Percentiles rank a stretch among this genome's conserved stretches.
phyloP scores from a whole-genome alignment of 2,888 invertebrate species.

The Cyclophora albipunctata region DNA sequence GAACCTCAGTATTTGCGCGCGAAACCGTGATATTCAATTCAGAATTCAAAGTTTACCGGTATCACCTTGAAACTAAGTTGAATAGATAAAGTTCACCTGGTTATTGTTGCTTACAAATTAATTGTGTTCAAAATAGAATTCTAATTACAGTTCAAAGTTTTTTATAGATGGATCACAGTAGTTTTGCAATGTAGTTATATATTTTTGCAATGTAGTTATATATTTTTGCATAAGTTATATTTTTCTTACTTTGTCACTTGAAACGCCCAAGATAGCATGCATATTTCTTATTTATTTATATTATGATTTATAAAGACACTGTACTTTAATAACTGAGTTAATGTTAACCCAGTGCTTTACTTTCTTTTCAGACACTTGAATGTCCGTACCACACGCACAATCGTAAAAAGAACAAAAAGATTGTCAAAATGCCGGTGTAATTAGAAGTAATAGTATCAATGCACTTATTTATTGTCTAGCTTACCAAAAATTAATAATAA shows the following conservation, averaged over 20 bases:
- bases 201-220: too few species aligned
- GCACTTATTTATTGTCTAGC: slow-evolving; percentile 15
- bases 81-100: slow-evolving; percentile 11
- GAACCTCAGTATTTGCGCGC: slow-evolving; percentile 26
- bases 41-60: slow-evolving; percentile 12
- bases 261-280: too few species aligned
- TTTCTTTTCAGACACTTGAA: slow-evolving; percentile 51
- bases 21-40: slow-evolving; percentile 27
- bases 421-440: too few species aligned
- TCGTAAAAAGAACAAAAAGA: slow-evolving; percentile 27
- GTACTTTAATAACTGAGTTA: neutral
- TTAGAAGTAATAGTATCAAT: slow-evolving; percentile 17
- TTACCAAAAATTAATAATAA: slow-evolving; percentile 1
- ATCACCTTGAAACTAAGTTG: slow-evolving; percentile 24
- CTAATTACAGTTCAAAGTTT: neutral
- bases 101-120: slow-evolving; percentile 6
- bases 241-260: neutral
- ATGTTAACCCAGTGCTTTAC: slow-evolving; percentile 26
- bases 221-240: neutral
- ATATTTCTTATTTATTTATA: too few species aligned
- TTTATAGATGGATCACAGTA: slow-evolving; percentile 6
- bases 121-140: neutral
- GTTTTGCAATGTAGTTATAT: neutral
- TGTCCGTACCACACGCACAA: slow-evolving; percentile 49
- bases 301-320: too few species aligned